Evolutionary conservation across 2,888 invertebrate genomes (phyloP).

Genomic region (Cremastinae sp.): DNA sequence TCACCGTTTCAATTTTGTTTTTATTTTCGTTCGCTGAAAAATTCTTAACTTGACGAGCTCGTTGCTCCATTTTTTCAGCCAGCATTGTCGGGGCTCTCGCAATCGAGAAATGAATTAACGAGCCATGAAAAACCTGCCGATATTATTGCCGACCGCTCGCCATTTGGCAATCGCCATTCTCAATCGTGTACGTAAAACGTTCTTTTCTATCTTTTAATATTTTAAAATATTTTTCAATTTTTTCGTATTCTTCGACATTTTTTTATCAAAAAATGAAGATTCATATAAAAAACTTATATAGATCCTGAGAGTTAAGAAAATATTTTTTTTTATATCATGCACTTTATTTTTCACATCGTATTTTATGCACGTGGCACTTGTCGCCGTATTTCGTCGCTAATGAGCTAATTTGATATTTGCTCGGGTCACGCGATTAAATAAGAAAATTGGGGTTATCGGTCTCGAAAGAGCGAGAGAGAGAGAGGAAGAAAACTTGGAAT

Average conservation of each 20-base stretch:
- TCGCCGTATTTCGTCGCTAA: constrained; percentile 32
- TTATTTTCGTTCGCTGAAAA: constrained; percentile 1
- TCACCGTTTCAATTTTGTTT: constrained; percentile 23
- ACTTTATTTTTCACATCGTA: no score
- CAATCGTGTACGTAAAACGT: not conserved
- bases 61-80: constrained; percentile 46
- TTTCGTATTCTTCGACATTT: no score
- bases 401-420: constrained; percentile 67
- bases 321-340: no score
- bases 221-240: constrained; percentile 45
- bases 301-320: no score
- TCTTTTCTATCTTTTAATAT: constrained; percentile 8
- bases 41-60: not conserved
- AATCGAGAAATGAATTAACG: constrained; percentile 69
- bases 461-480: not conserved
- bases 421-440: constrained; percentile 58
- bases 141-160: not conserved
- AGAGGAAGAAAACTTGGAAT: not conserved
- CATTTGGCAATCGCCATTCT: not conserved
- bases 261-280: no score
- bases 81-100: constrained; percentile 67
- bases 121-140: constrained; percentile 69
- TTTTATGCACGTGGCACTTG: constrained; percentile 46
- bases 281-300: no score
- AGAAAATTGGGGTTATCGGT: constrained; percentile 70